Percentiles rank a stretch among this genome's conserved stretches.
Evolutionary conservation across 2,797 vertebrate genomes (phyloP).

Genomic region (Lagorchestes hirsutus): DNA sequence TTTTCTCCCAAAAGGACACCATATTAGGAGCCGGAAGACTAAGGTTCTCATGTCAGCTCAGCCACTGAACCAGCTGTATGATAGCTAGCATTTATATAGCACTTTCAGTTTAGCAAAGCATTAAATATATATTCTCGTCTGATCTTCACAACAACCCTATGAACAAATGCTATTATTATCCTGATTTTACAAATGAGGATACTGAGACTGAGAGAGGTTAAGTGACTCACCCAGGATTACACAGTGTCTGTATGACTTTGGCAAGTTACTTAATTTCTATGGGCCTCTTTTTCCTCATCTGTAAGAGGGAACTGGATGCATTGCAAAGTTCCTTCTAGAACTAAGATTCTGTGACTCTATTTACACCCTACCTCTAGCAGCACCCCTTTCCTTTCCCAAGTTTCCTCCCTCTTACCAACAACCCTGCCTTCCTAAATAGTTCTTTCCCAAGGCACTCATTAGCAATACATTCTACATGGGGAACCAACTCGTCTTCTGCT

Average conservation of each 20-base stretch:
- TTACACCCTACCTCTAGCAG: neutral
- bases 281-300: neutral
- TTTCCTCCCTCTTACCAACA: neutral
- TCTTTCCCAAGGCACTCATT: slow-evolving; percentile 9
- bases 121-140: neutral
- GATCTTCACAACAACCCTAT: neutral
- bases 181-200: neutral
- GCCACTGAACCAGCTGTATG: neutral
- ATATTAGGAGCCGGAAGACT: neutral
- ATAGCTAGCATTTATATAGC: slow-evolving; percentile 1
- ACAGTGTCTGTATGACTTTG: neutral
- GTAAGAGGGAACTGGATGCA: neutral
- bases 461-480: slow-evolving; percentile 11
- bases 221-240: neutral
- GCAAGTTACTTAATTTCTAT: neutral
- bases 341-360: neutral
- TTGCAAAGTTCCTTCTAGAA: neutral
- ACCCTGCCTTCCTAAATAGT: slow-evolving; percentile 12
- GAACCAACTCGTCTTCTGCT: slow-evolving; percentile 38
- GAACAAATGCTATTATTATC: neutral
- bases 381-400: slow-evolving; percentile 39
- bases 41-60: neutral
- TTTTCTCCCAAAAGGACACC: neutral
- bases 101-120: neutral
- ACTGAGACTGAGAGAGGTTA: neutral